Evolutionary conservation across 2,113 vertebrate genomes (phyloP).

Genomic region (Camelus bactrianus): DNA sequence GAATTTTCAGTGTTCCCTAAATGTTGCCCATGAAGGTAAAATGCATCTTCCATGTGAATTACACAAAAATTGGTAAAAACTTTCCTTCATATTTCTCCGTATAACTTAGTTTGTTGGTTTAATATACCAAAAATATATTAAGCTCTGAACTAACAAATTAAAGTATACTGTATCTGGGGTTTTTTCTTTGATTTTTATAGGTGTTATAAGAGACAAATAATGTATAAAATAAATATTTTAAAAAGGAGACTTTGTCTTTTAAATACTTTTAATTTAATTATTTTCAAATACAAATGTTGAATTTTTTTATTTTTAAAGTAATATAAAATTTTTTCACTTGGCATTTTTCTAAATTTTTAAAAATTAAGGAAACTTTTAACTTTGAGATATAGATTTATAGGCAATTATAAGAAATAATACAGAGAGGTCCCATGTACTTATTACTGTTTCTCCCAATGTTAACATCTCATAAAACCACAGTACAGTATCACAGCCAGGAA

Average conservation of each 20-base stretch:
- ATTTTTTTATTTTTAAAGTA: background rate
- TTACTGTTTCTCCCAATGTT: background rate
- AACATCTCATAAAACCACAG: background rate
- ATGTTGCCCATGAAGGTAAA: background rate
- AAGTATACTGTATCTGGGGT: background rate
- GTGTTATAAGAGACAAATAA: background rate
- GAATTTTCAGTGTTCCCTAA: background rate
- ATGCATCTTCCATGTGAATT: background rate
- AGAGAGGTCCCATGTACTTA: background rate
- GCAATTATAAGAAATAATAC: background rate
- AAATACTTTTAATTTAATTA: background rate
- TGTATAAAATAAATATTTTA: conserved; percentile 18
- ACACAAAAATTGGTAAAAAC: background rate
- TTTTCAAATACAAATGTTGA: background rate
- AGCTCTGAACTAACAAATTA: background rate
- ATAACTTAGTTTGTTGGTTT: background rate
- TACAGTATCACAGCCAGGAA: background rate
- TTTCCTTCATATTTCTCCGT: background rate
- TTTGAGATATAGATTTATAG: background rate
- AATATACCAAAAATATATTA: background rate
- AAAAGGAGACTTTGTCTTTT: background rate
- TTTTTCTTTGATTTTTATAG: background rate
- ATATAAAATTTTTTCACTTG: background rate
- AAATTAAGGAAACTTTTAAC: background rate
- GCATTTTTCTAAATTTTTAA: background rate